phyloP scores from a whole-genome alignment of 2,797 vertebrate species.

The Characodon lateralis region DNA sequence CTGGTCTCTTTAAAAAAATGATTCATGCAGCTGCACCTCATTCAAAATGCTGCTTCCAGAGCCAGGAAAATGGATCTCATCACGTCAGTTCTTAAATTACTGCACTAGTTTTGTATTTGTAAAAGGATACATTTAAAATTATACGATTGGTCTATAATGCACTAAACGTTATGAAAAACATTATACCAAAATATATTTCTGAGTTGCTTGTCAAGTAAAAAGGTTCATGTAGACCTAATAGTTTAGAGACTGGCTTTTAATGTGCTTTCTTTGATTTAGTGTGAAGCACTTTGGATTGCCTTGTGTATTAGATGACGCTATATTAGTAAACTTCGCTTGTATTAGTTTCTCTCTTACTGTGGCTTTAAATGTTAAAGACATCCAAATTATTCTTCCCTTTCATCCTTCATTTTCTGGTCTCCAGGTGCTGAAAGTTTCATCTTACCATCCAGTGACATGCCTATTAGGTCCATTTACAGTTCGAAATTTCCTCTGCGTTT shows the following conservation, averaged over 20 bases:
- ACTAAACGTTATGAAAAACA: background rate
- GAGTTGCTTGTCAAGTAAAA: background rate
- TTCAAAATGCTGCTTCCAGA: background rate
- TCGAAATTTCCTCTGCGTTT: background rate
- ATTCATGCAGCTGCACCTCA: background rate
- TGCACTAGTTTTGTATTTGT: background rate
- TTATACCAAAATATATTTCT: background rate
- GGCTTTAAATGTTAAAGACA: background rate
- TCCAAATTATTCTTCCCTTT: background rate
- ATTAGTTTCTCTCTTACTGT: background rate
- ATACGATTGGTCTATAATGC: background rate
- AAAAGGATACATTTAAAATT: background rate
- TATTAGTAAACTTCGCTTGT: background rate
- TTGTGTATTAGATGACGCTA: background rate
- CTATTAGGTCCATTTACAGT: background rate
- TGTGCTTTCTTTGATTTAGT: background rate
- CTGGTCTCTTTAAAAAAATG: background rate
- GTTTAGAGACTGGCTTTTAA: background rate
- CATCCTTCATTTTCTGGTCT: background rate
- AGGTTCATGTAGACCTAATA: too few relatives aligned
- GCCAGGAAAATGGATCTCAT: background rate
- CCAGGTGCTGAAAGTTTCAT: background rate
- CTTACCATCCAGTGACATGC: background rate
- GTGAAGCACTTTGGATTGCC: background rate
- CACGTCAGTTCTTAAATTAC: background rate